These are phyloP conservation scores for Pyrgilauda ruficollis DNA, from an alignment of 2,113 vertebrate species.

Conservation along the genomic window DNA sequence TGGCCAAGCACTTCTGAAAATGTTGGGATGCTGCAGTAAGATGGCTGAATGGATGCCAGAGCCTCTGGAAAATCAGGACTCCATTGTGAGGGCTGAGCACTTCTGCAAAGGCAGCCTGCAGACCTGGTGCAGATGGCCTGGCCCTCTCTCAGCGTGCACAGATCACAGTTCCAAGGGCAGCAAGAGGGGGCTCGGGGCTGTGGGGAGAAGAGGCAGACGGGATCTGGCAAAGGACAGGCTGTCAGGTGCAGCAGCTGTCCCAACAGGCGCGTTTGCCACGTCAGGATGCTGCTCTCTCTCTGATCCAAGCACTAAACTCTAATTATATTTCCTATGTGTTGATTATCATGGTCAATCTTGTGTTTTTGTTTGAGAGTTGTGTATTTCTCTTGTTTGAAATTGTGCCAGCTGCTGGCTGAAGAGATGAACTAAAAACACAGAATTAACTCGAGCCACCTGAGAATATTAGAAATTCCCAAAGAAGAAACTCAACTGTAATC, in stretches of 20 bases:
- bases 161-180: neutral
- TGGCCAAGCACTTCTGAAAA: slow-evolving; percentile 32
- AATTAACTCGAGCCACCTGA: neutral
- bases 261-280: neutral
- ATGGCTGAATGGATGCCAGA: slow-evolving; percentile 18
- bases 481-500: neutral
- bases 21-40: neutral
- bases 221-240: neutral
- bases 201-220: neutral
- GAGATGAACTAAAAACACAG: neutral
- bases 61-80: slow-evolving; percentile 32
- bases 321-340: neutral
- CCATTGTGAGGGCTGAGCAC: slow-evolving; percentile 31
- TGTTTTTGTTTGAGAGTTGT: neutral
- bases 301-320: neutral
- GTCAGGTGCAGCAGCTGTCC: neutral
- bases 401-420: neutral
- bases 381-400: neutral
- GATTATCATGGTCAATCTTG: neutral
- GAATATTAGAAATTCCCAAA: neutral
- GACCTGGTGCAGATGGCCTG: slow-evolving; percentile 39
- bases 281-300: neutral
- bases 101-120: neutral
- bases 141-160: neutral
- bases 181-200: neutral